phyloP scores from a whole-genome alignment of 2,888 invertebrate genomes.

The Chymomyza fuscimana region DNA sequence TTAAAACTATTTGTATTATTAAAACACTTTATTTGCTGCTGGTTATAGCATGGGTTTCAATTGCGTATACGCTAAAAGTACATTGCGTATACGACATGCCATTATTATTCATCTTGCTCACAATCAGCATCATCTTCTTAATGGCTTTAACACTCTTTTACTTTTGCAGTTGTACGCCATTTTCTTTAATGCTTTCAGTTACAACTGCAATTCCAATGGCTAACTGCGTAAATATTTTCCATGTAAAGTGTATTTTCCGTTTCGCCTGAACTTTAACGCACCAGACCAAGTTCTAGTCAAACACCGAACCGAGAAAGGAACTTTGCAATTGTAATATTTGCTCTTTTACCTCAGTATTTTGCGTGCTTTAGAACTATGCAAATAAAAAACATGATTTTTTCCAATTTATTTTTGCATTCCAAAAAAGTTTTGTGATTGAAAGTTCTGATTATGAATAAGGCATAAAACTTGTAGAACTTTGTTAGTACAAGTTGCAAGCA shows the following conservation, averaged over 20 bases:
- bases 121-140: background rate
- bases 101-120: too few species aligned
- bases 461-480: conserved; percentile 1
- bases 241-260: conserved; percentile 47
- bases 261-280: conserved; percentile 5
- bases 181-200: conserved; percentile 11
- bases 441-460: background rate
- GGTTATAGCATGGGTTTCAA: too few species aligned
- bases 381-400: conserved; percentile 12
- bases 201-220: conserved; percentile 17
- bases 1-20: too few species aligned
- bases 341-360: conserved; percentile 39
- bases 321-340: conserved; percentile 38
- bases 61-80: too few species aligned
- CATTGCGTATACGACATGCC: too few species aligned
- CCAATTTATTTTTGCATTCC: background rate
- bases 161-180: conserved; percentile 20
- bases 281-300: background rate
- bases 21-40: too few species aligned
- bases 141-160: background rate
- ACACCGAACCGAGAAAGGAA: background rate
- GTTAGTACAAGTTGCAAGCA: conserved; percentile 17
- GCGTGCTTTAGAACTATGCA: conserved; percentile 24
- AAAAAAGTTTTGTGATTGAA: background rate
- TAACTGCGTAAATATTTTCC: conserved; percentile 21